Conservation (phyloP, 2,797 vertebrate genomes). For the Neosalanx taihuensis region DNA sequence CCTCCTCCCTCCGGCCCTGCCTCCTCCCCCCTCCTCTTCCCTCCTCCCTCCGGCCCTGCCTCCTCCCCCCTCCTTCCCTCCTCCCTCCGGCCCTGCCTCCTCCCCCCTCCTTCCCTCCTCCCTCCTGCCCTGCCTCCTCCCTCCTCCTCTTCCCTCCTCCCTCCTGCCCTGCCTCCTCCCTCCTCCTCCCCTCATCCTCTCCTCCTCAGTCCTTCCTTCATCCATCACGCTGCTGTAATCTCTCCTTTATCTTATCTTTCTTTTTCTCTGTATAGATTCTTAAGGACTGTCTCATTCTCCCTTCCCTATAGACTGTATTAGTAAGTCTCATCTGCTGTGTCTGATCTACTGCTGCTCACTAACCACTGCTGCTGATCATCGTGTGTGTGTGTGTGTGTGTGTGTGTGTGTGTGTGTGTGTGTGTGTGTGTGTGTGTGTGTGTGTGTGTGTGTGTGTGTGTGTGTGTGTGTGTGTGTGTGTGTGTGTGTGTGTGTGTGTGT, state of each 20-base stretch:
- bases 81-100: not conserved
- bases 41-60: not conserved
- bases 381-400: too few relatives aligned
- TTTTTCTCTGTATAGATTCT: constrained; percentile 82
- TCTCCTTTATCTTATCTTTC: constrained; percentile 41
- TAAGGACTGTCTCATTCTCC: constrained; percentile 79
- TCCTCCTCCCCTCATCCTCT: not conserved
- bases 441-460: too few relatives aligned
- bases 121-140: not conserved
- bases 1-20: too few relatives aligned
- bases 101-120: constrained; percentile 25
- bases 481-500: too few relatives aligned
- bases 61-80: not conserved
- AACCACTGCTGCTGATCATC: too few relatives aligned
- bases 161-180: not conserved
- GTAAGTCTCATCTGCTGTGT: constrained; percentile 78
- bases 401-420: too few relatives aligned
- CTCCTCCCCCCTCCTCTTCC: too few relatives aligned
- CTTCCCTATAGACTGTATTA: constrained; percentile 81
- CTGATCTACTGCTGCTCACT: constrained; percentile 31
- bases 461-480: too few relatives aligned
- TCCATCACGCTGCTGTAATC: constrained; percentile 34
- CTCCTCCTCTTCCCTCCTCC: constrained; percentile 1
- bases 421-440: too few relatives aligned
- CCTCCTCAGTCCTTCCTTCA: not conserved